These are phyloP conservation scores for Stenotaenia linearis DNA, from an alignment of 2,888 invertebrate species.

Conservation along the genomic window DNA sequence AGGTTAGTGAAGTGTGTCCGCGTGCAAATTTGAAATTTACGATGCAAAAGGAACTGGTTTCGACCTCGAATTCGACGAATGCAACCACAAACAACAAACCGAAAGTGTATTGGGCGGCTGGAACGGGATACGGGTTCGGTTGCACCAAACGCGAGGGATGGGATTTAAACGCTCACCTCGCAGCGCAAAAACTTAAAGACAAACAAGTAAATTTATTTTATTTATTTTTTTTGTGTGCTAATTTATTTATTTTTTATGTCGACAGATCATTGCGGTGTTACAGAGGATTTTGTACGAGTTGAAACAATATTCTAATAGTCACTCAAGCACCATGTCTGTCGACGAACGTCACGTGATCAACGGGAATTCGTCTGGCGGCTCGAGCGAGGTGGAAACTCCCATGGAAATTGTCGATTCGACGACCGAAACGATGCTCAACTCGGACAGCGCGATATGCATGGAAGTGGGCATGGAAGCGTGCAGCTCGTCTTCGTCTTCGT, in stretches of 20 bases:
- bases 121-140: constrained; percentile 12
- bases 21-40: background rate
- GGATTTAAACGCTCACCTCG: constrained; percentile 45
- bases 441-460: background rate
- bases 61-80: background rate
- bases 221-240: background rate
- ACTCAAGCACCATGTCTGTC: background rate
- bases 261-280: background rate
- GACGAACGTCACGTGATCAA: background rate
- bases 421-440: background rate
- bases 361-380: background rate
- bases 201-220: constrained; percentile 42
- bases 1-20: constrained; percentile 26
- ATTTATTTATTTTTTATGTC: background rate
- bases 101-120: constrained; percentile 28
- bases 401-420: background rate
- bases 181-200: constrained; percentile 46
- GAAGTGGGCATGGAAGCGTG: background rate
- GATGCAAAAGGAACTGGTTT: background rate
- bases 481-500: background rate
- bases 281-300: background rate
- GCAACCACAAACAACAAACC: background rate
- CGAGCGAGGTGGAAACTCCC: background rate
- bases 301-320: background rate
- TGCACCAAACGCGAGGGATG: constrained; percentile 39